phyloP scores from a whole-genome alignment of 2,797 vertebrate species.

The Mus spretus region DNA sequence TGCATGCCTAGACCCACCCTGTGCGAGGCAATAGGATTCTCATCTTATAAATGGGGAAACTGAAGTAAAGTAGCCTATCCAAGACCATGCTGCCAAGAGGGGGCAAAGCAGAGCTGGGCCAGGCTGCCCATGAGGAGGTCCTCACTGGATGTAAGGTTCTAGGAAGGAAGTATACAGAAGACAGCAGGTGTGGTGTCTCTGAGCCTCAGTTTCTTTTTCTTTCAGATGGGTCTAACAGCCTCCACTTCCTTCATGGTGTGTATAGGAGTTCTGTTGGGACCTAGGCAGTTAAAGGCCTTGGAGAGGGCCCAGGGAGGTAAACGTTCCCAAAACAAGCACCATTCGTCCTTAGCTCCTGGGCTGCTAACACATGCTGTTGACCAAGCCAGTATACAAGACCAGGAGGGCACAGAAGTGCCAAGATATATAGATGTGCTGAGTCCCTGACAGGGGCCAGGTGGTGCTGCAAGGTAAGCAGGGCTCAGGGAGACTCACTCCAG shows the following conservation, averaged over 20 bases:
- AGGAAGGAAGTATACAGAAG: neutral
- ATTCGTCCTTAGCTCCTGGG: neutral
- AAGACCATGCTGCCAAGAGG: neutral
- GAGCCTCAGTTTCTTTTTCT: neutral
- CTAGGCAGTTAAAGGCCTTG: neutral
- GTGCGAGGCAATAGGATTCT: neutral
- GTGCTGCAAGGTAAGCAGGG: neutral
- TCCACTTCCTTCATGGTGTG: no score
- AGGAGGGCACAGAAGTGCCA: neutral
- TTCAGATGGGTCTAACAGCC: fast-evolving
- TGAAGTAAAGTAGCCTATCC: neutral
- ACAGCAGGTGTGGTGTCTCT: neutral
- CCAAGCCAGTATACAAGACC: neutral
- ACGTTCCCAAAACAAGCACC: neutral
- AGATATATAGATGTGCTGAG: neutral
- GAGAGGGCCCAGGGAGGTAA: neutral
- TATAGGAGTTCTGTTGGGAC: no score
- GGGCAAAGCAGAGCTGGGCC: neutral
- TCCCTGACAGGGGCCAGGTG: neutral
- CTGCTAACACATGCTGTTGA: neutral
- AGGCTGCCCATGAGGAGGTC: neutral
- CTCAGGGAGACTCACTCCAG: neutral
- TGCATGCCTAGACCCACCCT: neutral
- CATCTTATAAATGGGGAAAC: neutral
- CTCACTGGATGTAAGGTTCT: neutral